phyloP scores from a whole-genome alignment of 2,797 vertebrate species.

The Euthynnus affinis region DNA sequence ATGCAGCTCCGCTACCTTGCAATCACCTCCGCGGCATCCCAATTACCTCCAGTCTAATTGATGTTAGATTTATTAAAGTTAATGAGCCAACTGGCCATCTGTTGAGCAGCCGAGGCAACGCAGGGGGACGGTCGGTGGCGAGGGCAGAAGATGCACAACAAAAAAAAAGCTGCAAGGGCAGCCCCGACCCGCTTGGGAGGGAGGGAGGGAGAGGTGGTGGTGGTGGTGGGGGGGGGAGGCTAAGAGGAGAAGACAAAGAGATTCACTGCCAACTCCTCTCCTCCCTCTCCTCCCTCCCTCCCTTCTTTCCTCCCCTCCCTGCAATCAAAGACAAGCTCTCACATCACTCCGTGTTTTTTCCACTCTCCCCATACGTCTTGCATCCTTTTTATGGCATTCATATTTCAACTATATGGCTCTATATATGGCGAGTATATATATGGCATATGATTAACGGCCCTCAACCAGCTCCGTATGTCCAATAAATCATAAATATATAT shows the following conservation, averaged over 20 bases:
- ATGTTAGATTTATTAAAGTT: slow-evolving; percentile 85
- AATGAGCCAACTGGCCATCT: slow-evolving; percentile 86
- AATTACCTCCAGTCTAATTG: slow-evolving; percentile 85
- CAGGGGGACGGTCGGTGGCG: slow-evolving; percentile 66
- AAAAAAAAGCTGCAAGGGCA: slow-evolving; percentile 45
- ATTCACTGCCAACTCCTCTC: slow-evolving; percentile 35
- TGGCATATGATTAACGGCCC: slow-evolving; percentile 75
- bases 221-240: neutral
- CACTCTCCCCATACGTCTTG: slow-evolving; percentile 67
- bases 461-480: slow-evolving; percentile 68
- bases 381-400: slow-evolving; percentile 78
- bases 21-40: slow-evolving; percentile 82
- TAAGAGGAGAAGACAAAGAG: slow-evolving; percentile 59
- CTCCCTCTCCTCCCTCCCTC: neutral
- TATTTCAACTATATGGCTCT: slow-evolving; percentile 80
- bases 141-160: slow-evolving; percentile 40
- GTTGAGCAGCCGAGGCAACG: slow-evolving; percentile 74
- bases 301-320: neutral
- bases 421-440: slow-evolving; percentile 74
- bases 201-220: neutral
- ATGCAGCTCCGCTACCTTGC: slow-evolving; percentile 68
- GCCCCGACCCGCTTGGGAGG: neutral
- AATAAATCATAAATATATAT: slow-evolving; percentile 80
- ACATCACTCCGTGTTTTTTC: slow-evolving; percentile 57
- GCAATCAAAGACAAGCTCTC: slow-evolving; percentile 58